phyloP scores from a whole-genome alignment of 2,888 invertebrate genomes.

The Drosophila siamana region DNA sequence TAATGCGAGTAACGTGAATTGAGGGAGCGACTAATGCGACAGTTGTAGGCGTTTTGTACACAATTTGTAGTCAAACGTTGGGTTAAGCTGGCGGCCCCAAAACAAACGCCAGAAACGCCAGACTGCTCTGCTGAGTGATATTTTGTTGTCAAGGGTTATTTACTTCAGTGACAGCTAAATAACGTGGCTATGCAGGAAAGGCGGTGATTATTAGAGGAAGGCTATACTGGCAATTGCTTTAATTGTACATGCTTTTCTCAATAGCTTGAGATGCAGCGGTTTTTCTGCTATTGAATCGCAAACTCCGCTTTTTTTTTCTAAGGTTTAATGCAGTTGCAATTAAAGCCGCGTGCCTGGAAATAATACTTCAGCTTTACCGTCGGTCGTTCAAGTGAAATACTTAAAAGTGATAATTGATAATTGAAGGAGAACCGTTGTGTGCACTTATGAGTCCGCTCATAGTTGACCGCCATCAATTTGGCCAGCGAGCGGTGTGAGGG shows the following conservation, averaged over 20 bases:
- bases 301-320: too few species aligned
- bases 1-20: neutral
- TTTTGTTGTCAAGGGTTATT: neutral
- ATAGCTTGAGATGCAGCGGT: too few species aligned
- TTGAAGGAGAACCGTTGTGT: neutral
- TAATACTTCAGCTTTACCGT: neutral
- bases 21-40: neutral
- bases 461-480: neutral
- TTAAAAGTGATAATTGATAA: neutral
- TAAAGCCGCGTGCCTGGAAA: neutral
- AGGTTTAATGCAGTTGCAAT: too few species aligned
- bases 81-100: neutral
- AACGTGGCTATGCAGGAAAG: neutral
- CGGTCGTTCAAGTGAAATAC: neutral
- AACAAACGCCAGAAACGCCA: neutral
- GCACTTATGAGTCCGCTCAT: neutral
- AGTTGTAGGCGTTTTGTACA: slow-evolving; percentile 50
- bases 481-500: too few species aligned
- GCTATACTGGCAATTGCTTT: neutral
- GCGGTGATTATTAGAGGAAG: too few species aligned
- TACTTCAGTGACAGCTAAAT: neutral
- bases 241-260: neutral
- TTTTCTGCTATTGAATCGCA: too few species aligned
- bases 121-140: neutral
- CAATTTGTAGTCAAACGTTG: slow-evolving; percentile 17